Evolutionary conservation across 2,888 invertebrate genomes (phyloP), one percentile per base, ranked within the genome.

Genomic region (Galeopsomyia nigrocyanea): DNA sequence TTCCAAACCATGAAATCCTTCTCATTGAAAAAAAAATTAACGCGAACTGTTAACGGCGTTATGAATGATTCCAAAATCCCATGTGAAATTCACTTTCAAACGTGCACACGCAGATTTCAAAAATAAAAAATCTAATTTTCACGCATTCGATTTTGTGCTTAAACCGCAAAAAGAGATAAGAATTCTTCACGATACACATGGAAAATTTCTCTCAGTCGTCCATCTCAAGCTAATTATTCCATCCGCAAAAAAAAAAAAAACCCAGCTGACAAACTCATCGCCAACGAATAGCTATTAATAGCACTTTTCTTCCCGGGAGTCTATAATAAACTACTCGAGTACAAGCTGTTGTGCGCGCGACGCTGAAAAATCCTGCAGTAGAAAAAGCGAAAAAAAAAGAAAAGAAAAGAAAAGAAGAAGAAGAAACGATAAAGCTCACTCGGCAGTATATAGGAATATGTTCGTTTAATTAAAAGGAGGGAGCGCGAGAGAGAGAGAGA

Each of bases 381-480:
- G 46, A 22, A 55, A 69, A 26, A 26, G 26, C 5, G 26, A 2
- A 26, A 39, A 68, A 63, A 68, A 70, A 67, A 61, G 56, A 63
- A 53, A 39, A 53, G 65, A 31, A 5, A 31, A 31, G 31, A 31
- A 31, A 31, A 67, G 57, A 64, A 69, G 62, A 64, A 51, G 60
- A 58, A 22, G 65, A 66, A 60, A 60, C 71, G n/a, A 61, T 73
- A 55, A 60, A 71, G 57, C 63, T 71, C 68, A 63, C 71, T 66
- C 68, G 66, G 16, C 13, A 62, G 68, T 55, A 31, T 55, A 31
- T n/a, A 46, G 51, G 55, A 55, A 68, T 60, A 68, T 56, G 66
- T 62, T 66, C 26, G 47, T 71, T 71, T 71, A 67, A 71, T 71
- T 71, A 75, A 67, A 73, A 49, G 64, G 64, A 63, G 65, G 56